Conservation (phyloP, 2,113 vertebrate genomes). For the Todiramphus saurophagus region DNA sequence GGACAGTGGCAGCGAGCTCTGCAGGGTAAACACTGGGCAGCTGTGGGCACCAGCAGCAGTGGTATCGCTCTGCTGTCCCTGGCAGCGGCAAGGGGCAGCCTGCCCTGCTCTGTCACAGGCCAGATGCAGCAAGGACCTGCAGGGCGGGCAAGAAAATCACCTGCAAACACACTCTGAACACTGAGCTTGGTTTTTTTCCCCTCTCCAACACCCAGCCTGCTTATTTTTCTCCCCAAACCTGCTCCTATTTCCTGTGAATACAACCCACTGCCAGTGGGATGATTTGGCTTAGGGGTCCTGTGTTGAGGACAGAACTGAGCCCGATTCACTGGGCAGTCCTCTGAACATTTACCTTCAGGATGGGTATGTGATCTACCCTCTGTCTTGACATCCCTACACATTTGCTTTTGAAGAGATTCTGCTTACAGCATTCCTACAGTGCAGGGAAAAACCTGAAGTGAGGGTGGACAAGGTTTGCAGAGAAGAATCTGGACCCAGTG, state of each 20-base stretch:
- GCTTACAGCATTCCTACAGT: not conserved
- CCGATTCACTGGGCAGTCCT: not conserved
- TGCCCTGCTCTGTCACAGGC: accelerated
- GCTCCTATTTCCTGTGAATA: accelerated
- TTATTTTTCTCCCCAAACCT: not conserved
- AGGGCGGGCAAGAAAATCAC: not conserved
- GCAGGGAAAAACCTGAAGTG: not conserved
- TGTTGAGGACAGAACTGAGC: not conserved
- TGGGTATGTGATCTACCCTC: not conserved
- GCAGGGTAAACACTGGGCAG: not conserved
- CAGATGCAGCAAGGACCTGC: not conserved
- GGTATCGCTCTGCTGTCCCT: accelerated
- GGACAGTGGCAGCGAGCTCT: not conserved
- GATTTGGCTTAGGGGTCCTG: not conserved
- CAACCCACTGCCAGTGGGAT: not conserved
- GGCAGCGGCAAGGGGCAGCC: not conserved
- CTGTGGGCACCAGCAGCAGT: accelerated
- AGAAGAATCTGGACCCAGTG: not conserved
- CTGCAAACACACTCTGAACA: not conserved
- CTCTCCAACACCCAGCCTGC: not conserved
- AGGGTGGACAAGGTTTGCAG: not conserved
- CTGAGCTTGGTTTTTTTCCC: no score
- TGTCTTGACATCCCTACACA: not conserved
- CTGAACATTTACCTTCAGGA: not conserved
- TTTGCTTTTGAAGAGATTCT: not conserved